Percentiles rank a stretch among this genome's conserved stretches.
Evolutionary conservation across 2,888 invertebrate genomes (phyloP).

Genomic region (Phengaris arion): DNA sequence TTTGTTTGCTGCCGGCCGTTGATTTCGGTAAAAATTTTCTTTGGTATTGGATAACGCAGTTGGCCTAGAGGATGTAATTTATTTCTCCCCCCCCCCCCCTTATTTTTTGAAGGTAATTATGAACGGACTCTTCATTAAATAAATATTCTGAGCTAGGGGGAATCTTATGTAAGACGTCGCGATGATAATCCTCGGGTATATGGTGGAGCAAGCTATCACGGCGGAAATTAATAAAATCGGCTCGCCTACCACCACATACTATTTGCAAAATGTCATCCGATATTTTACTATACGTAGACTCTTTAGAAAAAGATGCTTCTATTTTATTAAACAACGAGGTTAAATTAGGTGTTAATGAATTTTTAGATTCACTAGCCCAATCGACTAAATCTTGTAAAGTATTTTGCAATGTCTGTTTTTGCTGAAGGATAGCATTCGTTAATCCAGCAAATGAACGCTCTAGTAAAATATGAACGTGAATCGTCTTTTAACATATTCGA

Average conservation of each 20-base stretch:
- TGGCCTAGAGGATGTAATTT: background rate
- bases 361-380: constrained; percentile 28
- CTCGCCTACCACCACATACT: constrained; percentile 33
- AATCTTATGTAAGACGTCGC: constrained; percentile 31
- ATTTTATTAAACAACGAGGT: constrained; percentile 31
- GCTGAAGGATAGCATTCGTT: constrained; percentile 28
- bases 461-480: constrained; percentile 29
- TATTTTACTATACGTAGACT: constrained; percentile 30
- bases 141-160: constrained; percentile 29
- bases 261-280: constrained; percentile 34
- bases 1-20: constrained; percentile 31
- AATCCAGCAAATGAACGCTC: constrained; percentile 31
- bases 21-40: constrained; percentile 22
- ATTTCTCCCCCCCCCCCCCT: constrained; percentile 31
- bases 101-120: constrained; percentile 32
- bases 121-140: background rate
- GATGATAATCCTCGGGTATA: constrained; percentile 33
- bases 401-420: constrained; percentile 30
- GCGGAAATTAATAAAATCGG: constrained; percentile 31
- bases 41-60: background rate
- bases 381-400: constrained; percentile 29
- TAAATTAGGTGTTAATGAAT: constrained; percentile 25
- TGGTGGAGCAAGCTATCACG: constrained; percentile 29
- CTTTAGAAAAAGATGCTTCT: constrained; percentile 31
- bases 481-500: constrained; percentile 29